A percentile compares a stretch with the other conserved stretches of the same genome.
phyloP scores from a whole-genome alignment of 2,888 invertebrate species.

The Microplitis manilae region DNA sequence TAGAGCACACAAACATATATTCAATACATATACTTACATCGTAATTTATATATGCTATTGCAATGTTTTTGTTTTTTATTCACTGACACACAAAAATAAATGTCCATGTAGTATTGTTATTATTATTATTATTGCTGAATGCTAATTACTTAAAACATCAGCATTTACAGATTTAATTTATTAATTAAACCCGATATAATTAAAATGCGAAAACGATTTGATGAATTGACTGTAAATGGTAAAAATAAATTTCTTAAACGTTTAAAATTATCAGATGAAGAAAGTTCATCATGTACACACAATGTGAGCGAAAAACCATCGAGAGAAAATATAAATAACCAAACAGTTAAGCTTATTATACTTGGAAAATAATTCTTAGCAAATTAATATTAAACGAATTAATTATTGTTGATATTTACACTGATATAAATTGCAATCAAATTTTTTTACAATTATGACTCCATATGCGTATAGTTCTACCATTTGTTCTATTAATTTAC shows the following conservation, averaged over 20 bases:
- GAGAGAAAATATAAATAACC: not conserved
- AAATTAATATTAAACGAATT: too few relatives aligned
- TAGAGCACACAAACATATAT: not conserved
- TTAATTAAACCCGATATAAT: not conserved
- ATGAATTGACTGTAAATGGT: not conserved
- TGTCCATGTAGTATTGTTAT: not conserved
- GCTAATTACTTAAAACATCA: not conserved
- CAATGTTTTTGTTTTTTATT: not conserved
- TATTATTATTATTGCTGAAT: not conserved
- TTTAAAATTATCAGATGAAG: not conserved
- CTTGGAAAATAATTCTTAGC: too few relatives aligned
- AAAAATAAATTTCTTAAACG: not conserved
- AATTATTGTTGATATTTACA: too few relatives aligned
- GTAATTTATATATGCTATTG: not conserved
- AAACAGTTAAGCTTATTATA: not conserved
- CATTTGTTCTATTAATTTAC: too few relatives aligned
- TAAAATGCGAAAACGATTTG: constrained; percentile 1
- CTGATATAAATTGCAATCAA: too few relatives aligned
- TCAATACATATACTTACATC: not conserved
- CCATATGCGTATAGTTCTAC: too few relatives aligned
- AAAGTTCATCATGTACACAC: not conserved
- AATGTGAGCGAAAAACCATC: not conserved
- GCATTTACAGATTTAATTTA: not conserved
- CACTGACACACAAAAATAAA: not conserved
- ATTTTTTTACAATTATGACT: not conserved